phyloP scores from a whole-genome alignment of 2,888 invertebrate species.

The Agrotis ipsilon region DNA sequence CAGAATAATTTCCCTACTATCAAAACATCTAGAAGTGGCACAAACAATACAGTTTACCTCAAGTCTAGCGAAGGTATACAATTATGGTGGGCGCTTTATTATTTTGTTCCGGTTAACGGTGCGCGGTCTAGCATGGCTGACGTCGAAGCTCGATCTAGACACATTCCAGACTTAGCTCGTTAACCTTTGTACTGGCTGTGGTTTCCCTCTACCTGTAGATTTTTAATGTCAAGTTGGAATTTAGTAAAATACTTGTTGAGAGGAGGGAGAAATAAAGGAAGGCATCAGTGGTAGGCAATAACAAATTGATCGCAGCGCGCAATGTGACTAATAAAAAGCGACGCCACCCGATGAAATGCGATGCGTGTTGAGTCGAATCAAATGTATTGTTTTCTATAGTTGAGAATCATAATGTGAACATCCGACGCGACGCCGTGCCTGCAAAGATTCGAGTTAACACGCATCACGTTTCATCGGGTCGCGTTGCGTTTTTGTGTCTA shows the following conservation, averaged over 20 bases:
- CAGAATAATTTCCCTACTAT: neutral
- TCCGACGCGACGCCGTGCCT: no score
- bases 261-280: neutral
- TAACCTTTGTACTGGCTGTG: constrained; percentile 19
- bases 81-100: constrained; percentile 28
- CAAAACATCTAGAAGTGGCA: neutral
- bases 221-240: neutral
- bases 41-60: constrained; percentile 7
- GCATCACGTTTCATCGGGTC: no score
- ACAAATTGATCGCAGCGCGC: no score
- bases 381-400: no score
- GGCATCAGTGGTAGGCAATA: no score
- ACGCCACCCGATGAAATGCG: no score
- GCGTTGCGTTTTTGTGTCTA: no score
- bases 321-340: no score
- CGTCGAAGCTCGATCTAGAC: constrained; percentile 37
- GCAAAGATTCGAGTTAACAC: no score
- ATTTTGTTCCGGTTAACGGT: constrained; percentile 19
- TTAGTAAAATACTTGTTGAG: neutral
- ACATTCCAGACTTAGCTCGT: constrained; percentile 39
- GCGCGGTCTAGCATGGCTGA: constrained; percentile 18
- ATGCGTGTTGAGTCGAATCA: no score
- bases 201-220: constrained; percentile 8
- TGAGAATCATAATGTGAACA: no score
- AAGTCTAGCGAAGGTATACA: constrained; percentile 5